phyloP scores from a whole-genome alignment of 2,888 invertebrate species.

The Acronicta aceris region DNA sequence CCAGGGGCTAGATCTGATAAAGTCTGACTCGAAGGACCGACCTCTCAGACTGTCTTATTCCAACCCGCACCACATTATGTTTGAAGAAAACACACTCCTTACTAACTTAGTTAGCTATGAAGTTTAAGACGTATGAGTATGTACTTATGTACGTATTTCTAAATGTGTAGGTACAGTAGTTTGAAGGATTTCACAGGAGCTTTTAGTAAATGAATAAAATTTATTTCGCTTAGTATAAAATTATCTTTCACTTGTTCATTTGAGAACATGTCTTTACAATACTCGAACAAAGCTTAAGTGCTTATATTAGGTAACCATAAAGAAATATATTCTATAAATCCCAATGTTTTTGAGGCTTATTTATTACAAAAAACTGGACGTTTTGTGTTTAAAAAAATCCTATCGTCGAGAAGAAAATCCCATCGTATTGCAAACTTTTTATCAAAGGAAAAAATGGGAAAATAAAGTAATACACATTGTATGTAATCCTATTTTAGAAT shows the following conservation, averaged over 20 bases:
- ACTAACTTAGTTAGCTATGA: constrained; percentile 46
- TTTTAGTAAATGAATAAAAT: constrained; percentile 21
- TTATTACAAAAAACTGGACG: no score
- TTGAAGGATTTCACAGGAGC: constrained; percentile 4
- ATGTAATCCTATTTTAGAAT: neutral
- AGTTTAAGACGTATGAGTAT: constrained; percentile 45
- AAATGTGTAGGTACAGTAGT: constrained; percentile 24
- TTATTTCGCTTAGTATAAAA: neutral
- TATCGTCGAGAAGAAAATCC: no score
- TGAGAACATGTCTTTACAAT: neutral
- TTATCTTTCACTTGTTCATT: constrained; percentile 1
- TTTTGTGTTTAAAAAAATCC: no score
- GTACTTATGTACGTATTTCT: constrained; percentile 21
- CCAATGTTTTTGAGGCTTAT: neutral
- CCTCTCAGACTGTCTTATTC: constrained; percentile 62
- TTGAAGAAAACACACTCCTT: constrained; percentile 56
- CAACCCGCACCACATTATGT: constrained; percentile 55
- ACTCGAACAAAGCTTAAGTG: neutral
- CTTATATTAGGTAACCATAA: no score
- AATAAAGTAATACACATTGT: neutral
- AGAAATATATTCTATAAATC: no score
- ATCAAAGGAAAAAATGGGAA: no score
- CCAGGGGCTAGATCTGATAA: constrained; percentile 82
- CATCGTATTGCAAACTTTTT: no score
- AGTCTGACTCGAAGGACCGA: constrained; percentile 72